Base-by-base conservation (phyloP, 2,113 vertebrate genomes). In the Okapia johnstoni region DNA sequence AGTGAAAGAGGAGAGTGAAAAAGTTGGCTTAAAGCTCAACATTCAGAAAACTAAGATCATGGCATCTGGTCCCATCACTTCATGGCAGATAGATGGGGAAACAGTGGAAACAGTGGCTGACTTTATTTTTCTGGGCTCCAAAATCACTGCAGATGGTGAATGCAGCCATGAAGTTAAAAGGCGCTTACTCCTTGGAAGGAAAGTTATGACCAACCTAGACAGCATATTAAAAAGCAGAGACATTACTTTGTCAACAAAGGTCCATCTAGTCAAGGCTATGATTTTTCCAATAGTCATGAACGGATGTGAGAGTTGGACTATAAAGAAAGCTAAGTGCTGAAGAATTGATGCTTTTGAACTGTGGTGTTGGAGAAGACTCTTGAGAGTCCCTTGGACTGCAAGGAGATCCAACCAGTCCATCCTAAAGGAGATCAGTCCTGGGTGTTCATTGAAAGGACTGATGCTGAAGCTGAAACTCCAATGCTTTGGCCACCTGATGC, bases 101-200 rank as follows among this genome's bases (percentile, higher is more conserved):
- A 70, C n/a, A 70, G 17, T 36, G 66, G 19, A 36, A 36, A 70
- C n/a, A 66, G 63, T 70, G 17, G n/a, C n/a, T 21, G n/a, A 21
- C 63, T 36, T 0, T 66, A 36, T 66, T 70, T 70, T 66, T 0
- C 0, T 0, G 63, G 63, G 0, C 9, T 36, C 5, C 63, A 0
- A 70, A 70, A 70, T 70, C 9, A 36, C 63, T 70, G 63, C 63
- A 70, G 33, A 36, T 70, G 17, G 63, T 70, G 63, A 70, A 0
- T 36, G 17, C 9, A 70, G 63, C 17, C 63, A 70, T 36, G 17
- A 70, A 70, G 36, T 70, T 36, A 70, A 10, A 66, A 70, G n/a
- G 36, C 2, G 0, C n/a, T 36, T 70, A 70, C n/a, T 70, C 17
- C 33, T 70, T 70, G 17, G n/a, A 36, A 70, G n/a, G 2, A 70